phyloP scores from a whole-genome alignment of 2,797 vertebrate genomes.

The Odontamblyopus lacepedii region DNA sequence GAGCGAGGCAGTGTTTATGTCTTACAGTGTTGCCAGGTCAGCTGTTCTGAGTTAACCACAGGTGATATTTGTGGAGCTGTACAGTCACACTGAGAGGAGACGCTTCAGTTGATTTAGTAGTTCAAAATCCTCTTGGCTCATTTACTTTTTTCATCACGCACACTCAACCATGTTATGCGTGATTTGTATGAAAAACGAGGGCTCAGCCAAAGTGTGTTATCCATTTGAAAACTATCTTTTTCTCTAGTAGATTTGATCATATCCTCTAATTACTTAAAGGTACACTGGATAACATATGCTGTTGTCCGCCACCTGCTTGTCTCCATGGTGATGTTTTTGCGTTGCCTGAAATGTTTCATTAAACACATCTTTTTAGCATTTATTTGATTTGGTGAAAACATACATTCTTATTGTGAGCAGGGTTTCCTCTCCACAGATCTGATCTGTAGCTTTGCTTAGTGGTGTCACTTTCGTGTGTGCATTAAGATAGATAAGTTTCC shows the following conservation, averaged over 20 bases:
- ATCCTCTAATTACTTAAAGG: neutral
- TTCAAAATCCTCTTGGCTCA: constrained; percentile 36
- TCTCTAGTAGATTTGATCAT: neutral
- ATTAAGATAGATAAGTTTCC: neutral
- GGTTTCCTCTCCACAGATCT: neutral
- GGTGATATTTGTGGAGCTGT: constrained; percentile 32
- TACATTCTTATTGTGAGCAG: neutral
- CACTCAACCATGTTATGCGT: constrained; percentile 30
- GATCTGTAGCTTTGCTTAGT: neutral
- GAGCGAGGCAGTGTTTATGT: constrained; percentile 61
- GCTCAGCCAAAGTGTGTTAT: neutral
- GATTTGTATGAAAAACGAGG: constrained; percentile 48
- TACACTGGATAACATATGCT: neutral
- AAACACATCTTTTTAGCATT: neutral
- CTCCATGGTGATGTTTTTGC: neutral
- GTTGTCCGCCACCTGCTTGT: neutral
- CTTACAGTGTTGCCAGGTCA: constrained; percentile 58
- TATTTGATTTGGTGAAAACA: neutral
- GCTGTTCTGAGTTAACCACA: constrained; percentile 52
- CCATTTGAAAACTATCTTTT: neutral
- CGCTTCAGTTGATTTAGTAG: constrained; percentile 20
- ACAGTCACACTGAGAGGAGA: constrained; percentile 6
- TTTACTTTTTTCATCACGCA: constrained; percentile 20
- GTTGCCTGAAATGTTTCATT: neutral
- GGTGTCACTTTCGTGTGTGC: neutral